Conservation (phyloP, 2,888 invertebrate genomes). For the Pandemis cinnamomeana region DNA sequence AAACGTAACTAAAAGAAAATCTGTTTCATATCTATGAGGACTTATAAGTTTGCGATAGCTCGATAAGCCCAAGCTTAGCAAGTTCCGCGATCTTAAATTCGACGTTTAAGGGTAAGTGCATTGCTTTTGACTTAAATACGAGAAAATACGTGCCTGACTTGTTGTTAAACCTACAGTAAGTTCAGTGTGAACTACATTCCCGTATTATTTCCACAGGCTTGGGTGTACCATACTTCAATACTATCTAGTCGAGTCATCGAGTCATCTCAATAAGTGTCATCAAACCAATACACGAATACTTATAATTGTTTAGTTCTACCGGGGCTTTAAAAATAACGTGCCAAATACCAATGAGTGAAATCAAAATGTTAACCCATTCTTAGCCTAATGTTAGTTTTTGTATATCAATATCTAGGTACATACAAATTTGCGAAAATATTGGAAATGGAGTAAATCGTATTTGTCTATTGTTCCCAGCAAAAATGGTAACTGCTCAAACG, state of each 20-base stretch:
- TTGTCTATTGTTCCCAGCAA: slow-evolving; percentile 3
- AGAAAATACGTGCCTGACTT: background rate
- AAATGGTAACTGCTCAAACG: slow-evolving; percentile 4
- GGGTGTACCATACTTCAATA: background rate
- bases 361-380: background rate
- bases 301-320: background rate
- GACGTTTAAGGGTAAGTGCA: background rate
- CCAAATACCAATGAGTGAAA: background rate
- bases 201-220: background rate
- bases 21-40: background rate
- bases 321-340: background rate
- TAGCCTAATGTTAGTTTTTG: background rate
- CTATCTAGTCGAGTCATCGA: too few relatives aligned
- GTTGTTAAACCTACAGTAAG: background rate
- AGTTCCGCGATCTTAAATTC: background rate
- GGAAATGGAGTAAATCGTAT: background rate
- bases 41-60: background rate
- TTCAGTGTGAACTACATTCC: background rate
- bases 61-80: background rate
- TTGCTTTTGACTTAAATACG: background rate
- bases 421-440: background rate
- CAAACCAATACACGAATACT: background rate
- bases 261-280: too few relatives aligned
- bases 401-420: background rate
- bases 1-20: background rate